phyloP scores from a whole-genome alignment of 2,797 vertebrate species.

The Tamandua tetradactyla region DNA sequence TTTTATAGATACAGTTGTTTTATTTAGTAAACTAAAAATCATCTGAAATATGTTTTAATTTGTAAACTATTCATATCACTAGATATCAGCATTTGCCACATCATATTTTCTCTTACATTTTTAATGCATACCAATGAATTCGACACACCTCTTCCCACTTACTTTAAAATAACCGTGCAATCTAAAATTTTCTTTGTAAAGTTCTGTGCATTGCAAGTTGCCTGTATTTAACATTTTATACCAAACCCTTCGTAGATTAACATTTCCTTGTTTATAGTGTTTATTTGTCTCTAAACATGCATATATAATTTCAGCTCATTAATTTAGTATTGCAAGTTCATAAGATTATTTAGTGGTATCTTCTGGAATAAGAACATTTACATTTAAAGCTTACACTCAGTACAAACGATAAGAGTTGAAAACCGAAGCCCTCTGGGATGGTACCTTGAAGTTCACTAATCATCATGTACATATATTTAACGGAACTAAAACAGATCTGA shows the following conservation, averaged over 20 bases:
- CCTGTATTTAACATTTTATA: constrained; percentile 73
- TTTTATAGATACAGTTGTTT: not conserved
- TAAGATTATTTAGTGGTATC: constrained; percentile 35
- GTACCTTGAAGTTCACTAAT: constrained; percentile 26
- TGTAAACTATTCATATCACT: not conserved
- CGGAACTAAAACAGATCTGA: constrained; percentile 50
- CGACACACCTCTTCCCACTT: constrained; percentile 60
- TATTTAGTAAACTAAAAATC: not conserved
- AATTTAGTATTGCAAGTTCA: constrained; percentile 33
- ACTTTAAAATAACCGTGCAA: constrained; percentile 33
- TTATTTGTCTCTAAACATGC: constrained; percentile 63
- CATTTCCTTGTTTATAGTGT: constrained; percentile 64
- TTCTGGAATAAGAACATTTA: constrained; percentile 23
- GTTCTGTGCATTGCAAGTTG: constrained; percentile 59
- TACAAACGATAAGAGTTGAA: constrained; percentile 44
- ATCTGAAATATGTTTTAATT: not conserved
- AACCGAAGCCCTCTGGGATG: not conserved
- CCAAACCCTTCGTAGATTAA: constrained; percentile 61
- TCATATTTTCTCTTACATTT: constrained; percentile 76
- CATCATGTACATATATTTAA: constrained; percentile 56
- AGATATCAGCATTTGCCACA: constrained; percentile 67
- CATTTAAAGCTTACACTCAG: constrained; percentile 59
- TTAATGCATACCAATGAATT: constrained; percentile 32
- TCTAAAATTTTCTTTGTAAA: constrained; percentile 57
- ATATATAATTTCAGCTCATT: constrained; percentile 59